These are phyloP conservation scores for Aphaenogaster ashmeadi DNA, from an alignment of 1,140 invertebrate genomes.

Conservation along the genomic window DNA sequence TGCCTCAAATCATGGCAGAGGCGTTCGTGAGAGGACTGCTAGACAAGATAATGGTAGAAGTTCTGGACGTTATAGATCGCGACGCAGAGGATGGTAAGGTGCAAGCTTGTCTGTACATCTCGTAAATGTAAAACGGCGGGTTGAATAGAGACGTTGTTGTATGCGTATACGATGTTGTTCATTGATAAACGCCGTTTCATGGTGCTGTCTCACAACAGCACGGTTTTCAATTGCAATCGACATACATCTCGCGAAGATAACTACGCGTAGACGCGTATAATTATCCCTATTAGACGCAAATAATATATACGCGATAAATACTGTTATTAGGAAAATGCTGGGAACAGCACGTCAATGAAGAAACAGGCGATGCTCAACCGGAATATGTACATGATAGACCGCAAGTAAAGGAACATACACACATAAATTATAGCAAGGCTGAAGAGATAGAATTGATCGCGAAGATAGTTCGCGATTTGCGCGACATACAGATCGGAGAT, in stretches of 20 bases:
- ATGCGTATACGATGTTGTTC: conserved; percentile 7
- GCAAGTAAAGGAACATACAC: conserved; percentile 8
- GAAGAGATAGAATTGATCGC: conserved; percentile 52
- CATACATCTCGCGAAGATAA: not conserved
- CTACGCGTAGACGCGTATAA: not conserved
- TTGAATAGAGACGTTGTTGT: conserved; percentile 44
- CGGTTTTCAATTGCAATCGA: not conserved
- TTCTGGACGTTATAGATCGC: conserved; percentile 66
- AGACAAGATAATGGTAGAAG: conserved; percentile 73
- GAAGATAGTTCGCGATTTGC: conserved; percentile 56
- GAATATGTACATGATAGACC: not conserved
- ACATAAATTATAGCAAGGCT: conserved; percentile 16
- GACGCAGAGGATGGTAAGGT: conserved; percentile 63
- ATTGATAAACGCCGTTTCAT: not conserved
- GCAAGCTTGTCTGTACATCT: not conserved
- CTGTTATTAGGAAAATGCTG: conserved; percentile 60
- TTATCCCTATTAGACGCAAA: conserved; percentile 6
- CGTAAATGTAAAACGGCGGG: conserved; percentile 9
- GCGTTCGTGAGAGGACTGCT: conserved; percentile 75
- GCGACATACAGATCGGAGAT: conserved; percentile 79
- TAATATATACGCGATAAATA: conserved; percentile 9
- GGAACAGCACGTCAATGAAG: conserved; percentile 22
- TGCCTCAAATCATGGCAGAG: conserved; percentile 72
- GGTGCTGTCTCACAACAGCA: not conserved
- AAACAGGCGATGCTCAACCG: conserved; percentile 13